phyloP scores from a whole-genome alignment of 2,113 vertebrate genomes.

The Anguilla japonica region DNA sequence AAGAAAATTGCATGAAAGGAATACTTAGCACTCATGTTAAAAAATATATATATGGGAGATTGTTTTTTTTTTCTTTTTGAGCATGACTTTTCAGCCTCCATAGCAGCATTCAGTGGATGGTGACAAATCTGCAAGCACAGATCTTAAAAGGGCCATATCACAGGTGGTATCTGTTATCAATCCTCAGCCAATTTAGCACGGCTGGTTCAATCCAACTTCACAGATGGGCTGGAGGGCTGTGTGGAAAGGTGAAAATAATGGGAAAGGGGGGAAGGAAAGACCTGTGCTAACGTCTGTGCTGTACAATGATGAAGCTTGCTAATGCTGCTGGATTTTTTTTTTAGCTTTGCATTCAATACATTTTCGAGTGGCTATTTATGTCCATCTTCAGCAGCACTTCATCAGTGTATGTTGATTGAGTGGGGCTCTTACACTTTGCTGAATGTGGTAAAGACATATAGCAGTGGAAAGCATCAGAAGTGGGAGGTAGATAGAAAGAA shows the following conservation, averaged over 20 bases:
- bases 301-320: background rate
- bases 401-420: background rate
- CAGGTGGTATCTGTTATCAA: background rate
- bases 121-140: background rate
- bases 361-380: background rate
- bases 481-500: background rate
- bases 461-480: background rate
- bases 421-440: background rate
- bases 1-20: constrained; percentile 11
- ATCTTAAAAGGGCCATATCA: background rate
- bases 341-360: background rate
- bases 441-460: background rate
- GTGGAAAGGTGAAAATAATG: background rate
- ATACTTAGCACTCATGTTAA: background rate
- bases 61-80: background rate
- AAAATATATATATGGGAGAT: background rate
- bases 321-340: background rate
- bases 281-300: background rate
- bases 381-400: background rate
- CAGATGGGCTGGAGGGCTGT: background rate
- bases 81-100: background rate
- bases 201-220: background rate
- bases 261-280: background rate
- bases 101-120: background rate
- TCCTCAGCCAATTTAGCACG: background rate